A percentile compares a stretch with the other conserved stretches of the same genome.
Evolutionary conservation across 2,113 vertebrate species (phyloP).

Genomic region (Puntigrus tetrazona): DNA sequence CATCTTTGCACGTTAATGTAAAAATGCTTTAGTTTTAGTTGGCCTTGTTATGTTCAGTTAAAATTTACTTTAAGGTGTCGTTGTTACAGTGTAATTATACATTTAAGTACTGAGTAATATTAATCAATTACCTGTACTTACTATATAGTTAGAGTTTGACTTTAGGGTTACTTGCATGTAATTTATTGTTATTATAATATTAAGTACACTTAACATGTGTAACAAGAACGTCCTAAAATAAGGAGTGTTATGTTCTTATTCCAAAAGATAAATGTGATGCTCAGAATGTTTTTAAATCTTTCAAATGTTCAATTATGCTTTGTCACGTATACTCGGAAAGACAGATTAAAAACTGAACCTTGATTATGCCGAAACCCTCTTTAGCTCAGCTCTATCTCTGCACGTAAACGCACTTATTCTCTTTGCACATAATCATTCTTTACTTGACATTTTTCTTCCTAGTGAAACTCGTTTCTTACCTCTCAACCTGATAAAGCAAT

Average conservation of each 20-base stretch:
- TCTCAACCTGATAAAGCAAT: not conserved
- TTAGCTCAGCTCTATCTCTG: not conserved
- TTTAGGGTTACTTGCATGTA: no score
- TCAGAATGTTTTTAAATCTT: not conserved
- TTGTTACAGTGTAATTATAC: no score
- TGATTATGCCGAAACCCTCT: not conserved
- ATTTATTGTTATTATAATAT: no score
- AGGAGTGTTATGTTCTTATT: no score
- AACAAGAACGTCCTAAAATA: no score
- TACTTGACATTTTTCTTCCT: not conserved
- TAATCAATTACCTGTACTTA: no score
- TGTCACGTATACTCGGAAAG: not conserved
- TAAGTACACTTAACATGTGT: no score
- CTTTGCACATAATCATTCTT: not conserved
- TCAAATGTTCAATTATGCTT: not conserved
- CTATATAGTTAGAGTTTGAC: no score
- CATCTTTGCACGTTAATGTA: not conserved
- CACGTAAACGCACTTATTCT: not conserved
- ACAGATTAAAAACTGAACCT: not conserved
- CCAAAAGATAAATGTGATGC: not conserved
- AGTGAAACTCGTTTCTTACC: not conserved
- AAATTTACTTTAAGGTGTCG: no score
- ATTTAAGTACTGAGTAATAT: no score
- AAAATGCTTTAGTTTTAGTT: not conserved
- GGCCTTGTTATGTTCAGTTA: not conserved